Base-by-base conservation (phyloP, 2,888 invertebrate genomes). In the Thelaira solivaga region DNA sequence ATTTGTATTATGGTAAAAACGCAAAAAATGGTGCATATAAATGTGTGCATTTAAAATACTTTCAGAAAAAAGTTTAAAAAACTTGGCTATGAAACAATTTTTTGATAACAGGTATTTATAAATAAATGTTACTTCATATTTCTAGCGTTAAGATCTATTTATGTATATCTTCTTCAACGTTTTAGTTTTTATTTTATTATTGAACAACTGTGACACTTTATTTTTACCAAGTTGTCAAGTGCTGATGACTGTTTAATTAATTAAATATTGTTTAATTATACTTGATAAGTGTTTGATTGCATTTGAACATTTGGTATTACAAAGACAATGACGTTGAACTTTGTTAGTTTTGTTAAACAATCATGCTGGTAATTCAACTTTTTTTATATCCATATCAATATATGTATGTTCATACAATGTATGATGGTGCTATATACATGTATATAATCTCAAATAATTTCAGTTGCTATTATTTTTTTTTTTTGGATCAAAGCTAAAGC, bases 301-400 rank as follows among this genome's bases (percentile, higher is more conserved):
- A 43, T 75, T 49, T 45, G 18, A 65, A 49, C 16, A 49, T 49
- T 51, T 55, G 34, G 18, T 51, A 51, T 13, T 22, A 8, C 31
- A 49, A 45, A 47, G 53, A 31, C 76, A 61, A 41, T 76, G 76
- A 72, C 76, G 76, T 76, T 76, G 76, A 76, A 71, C 64, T 76
- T 71, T 71, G 13, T 51, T 64, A 61, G 57, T 59, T n/a, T 71
- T 51, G 39, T 76, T 11, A 47, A 69, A 53, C n/a, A 47, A 65
- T 41, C 47, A 34, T 64, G 71, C 53, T 18, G 43, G 71, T 36
- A 65, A 71, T 39, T 65, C 76, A 71, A 65, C 65, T 65, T 71
- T 72, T 76, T 39, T 61, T 43, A 53, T 10, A 31, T 11, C 31
- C n/a, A n/a, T n/a, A n/a, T n/a, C n/a, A n/a, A n/a, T n/a, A n/a